Base-by-base conservation (phyloP, 1,140 invertebrate species). In the Eriosoma lanigerum region DNA sequence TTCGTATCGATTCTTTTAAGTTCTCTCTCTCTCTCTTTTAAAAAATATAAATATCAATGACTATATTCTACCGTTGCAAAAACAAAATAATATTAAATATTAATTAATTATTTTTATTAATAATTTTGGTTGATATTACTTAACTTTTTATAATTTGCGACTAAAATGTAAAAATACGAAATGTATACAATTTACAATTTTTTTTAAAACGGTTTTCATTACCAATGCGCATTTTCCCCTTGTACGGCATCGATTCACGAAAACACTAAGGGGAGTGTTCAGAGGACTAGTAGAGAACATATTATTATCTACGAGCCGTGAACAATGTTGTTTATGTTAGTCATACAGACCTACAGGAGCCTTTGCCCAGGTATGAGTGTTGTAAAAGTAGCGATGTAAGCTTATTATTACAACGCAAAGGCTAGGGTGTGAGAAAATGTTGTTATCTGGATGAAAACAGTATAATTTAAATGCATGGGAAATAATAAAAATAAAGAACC, bases 381-480 rank as follows among this genome's bases (percentile, higher is more conserved):
- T 29, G 68, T 72, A 29, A 72, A 62, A n/a, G 48, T 24, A 72
- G 26, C 68, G 50, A 52, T 46, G 50, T 24, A 17, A 72, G 48
- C 68, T 72, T 72, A 72, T 52, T 72, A 72, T 72, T 72, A 52
- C 26, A 32, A n/a, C 3, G 46, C 17, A 6, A 52, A 72, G 19
- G 15, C 46, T 26, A 29, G 26, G 72, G 54, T 76, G 72, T 58
- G 29, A 46, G 72, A 54, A 76, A 58, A 76, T 58, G 72, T 76
- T 58, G 72, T 76, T 76, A 58, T 76, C 50, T 17, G 29, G 24
- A n/a, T 44, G 72, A 76, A 76, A 76, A 76, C 72, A 58, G 54
- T 76, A 58, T 58, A 76, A 76, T 76, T 76, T 76, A 76, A 76
- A 76, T 76, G 72, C 72, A 76, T 76, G 72, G 32, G 54, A 76